Percentiles rank a stretch among this genome's conserved stretches.
phyloP scores from a whole-genome alignment of 2,888 invertebrate species.

The Diplolepis rosae region DNA sequence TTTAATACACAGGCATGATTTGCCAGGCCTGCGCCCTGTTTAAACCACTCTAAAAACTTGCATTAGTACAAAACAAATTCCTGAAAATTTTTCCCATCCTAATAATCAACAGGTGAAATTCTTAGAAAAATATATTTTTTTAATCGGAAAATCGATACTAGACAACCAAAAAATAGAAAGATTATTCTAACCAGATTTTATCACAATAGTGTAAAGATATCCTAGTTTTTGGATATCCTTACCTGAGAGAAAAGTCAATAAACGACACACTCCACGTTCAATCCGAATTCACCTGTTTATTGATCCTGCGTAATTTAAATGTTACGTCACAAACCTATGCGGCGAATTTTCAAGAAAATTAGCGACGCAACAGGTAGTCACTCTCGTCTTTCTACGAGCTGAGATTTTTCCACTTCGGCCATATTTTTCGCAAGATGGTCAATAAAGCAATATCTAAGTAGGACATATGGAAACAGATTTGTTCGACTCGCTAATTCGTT shows the following conservation, averaged over 20 bases:
- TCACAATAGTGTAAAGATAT: no score
- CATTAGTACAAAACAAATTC: no score
- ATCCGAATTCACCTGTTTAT: background rate
- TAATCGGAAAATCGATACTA: no score
- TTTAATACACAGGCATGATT: no score
- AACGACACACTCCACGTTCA: background rate
- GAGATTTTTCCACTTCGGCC: constrained; percentile 10
- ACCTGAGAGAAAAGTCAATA: constrained; percentile 21
- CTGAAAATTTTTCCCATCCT: background rate
- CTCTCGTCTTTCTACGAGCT: constrained; percentile 36
- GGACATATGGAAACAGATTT: background rate
- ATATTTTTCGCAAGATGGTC: constrained; percentile 20
- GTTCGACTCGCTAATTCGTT: background rate
- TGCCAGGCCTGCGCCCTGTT: no score
- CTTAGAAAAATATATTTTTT: no score
- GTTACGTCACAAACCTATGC: background rate
- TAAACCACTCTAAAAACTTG: no score
- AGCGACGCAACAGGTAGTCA: constrained; percentile 48
- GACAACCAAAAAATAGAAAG: no score
- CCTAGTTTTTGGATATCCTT: background rate
- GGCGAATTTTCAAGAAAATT: constrained; percentile 42
- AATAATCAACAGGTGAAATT: background rate
- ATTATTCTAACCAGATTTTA: no score
- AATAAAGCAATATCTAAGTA: background rate
- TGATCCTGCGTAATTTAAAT: constrained; percentile 32